A percentile compares a stretch with the other conserved stretches of the same genome.
These are phyloP conservation scores for Fratercula arctica DNA, from an alignment of 2,797 vertebrate genomes.

Conservation along the genomic window DNA sequence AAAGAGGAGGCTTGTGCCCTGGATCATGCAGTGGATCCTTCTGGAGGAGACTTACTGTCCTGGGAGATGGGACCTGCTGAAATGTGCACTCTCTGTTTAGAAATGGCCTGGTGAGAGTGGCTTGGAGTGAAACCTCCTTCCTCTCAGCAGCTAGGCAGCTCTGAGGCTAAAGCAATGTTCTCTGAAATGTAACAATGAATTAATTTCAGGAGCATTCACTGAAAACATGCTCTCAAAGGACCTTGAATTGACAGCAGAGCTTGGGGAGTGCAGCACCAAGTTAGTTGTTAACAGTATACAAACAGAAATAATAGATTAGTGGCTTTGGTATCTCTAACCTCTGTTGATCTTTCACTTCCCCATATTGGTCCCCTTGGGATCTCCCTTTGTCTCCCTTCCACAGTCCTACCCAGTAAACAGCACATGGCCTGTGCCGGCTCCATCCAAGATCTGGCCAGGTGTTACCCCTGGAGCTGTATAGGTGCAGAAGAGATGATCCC, in stretches of 20 bases:
- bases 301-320: not conserved
- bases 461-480: not conserved
- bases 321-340: not conserved
- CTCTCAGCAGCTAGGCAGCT: not conserved
- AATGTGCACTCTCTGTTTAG: not conserved
- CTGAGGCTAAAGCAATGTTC: not conserved
- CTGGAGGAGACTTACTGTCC: not conserved
- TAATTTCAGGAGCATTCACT: not conserved
- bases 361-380: not conserved
- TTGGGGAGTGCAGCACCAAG: not conserved
- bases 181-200: not conserved
- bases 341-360: not conserved
- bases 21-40: not conserved
- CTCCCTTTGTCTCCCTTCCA: not conserved
- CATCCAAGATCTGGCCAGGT: not conserved
- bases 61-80: not conserved
- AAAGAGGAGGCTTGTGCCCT: not conserved
- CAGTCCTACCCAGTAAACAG: not conserved
- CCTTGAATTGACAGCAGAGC: not conserved
- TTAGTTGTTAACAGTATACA: not conserved
- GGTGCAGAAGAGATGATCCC: not conserved
- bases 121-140: not conserved
- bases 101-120: not conserved
- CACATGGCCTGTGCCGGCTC: not conserved
- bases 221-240: not conserved